phyloP scores from a whole-genome alignment of 1,140 invertebrate species.

The Eriocheir sinensis region DNA sequence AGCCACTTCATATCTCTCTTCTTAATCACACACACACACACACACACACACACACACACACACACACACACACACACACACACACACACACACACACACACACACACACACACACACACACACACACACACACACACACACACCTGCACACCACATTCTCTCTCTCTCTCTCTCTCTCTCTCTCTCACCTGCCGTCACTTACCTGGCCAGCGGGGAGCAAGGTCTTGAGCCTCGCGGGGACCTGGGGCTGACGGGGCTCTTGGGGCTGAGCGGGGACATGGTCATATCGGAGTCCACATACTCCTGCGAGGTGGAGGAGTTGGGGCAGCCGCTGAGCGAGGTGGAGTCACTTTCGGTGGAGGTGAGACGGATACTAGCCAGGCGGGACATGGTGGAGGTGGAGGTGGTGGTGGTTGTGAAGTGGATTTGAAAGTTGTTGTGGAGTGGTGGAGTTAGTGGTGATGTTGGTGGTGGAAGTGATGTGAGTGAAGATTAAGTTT shows the following conservation, averaged over 20 bases:
- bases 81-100: too few species aligned
- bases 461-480: not conserved
- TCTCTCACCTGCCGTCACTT: conserved; percentile 31
- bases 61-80: too few species aligned
- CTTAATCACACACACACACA: too few species aligned
- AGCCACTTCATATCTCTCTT: too few species aligned
- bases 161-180: not conserved
- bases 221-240: conserved; percentile 72
- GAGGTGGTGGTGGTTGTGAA: not conserved
- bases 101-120: too few species aligned
- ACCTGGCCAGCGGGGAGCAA: conserved; percentile 73
- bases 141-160: conserved; percentile 25
- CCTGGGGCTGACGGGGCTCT: conserved; percentile 63
- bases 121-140: not conserved
- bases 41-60: too few species aligned
- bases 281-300: conserved; percentile 70
- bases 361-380: conserved; percentile 74
- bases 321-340: conserved; percentile 71
- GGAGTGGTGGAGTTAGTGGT: not conserved
- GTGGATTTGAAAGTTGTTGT: not conserved
- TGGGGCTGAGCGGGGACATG: conserved; percentile 71
- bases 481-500: not conserved
- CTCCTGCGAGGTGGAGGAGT: conserved; percentile 75
- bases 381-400: conserved; percentile 62
- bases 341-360: conserved; percentile 73